Conservation (phyloP, 2,888 invertebrate genomes). For the Phortica magna region DNA sequence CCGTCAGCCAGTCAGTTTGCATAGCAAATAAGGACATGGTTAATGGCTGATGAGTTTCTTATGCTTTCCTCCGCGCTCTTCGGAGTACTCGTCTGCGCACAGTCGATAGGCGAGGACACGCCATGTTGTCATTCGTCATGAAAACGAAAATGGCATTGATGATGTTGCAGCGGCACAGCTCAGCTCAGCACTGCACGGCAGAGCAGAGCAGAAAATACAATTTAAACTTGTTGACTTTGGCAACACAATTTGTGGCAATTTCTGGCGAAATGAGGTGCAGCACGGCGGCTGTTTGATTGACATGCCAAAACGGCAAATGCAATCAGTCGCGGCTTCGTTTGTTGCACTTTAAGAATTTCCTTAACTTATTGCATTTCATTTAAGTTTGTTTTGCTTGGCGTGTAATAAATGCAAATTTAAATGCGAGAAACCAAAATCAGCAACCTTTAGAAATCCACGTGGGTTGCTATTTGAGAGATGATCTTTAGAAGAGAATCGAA, state of each 20-base stretch:
- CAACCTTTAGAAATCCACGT: no score
- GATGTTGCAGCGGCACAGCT: background rate
- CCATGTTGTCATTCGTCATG: slow-evolving; percentile 29
- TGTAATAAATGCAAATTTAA: background rate
- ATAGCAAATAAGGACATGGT: slow-evolving; percentile 27
- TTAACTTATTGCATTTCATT: no score
- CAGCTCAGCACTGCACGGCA: background rate
- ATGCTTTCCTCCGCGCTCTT: no score
- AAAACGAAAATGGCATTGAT: slow-evolving; percentile 16
- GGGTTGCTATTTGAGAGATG: no score
- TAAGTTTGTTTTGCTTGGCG: background rate
- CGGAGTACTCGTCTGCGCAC: background rate
- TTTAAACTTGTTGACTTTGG: slow-evolving; percentile 18
- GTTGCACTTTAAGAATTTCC: background rate
- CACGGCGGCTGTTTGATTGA: slow-evolving; percentile 19
- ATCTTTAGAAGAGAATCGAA: no score
- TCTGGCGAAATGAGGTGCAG: slow-evolving; percentile 7
- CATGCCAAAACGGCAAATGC: background rate
- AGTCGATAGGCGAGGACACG: background rate
- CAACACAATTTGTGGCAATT: background rate
- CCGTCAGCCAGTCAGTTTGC: background rate
- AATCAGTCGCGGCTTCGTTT: slow-evolving; percentile 5
- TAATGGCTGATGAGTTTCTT: background rate
- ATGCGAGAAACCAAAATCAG: background rate
- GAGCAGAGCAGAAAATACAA: background rate